These are phyloP conservation scores for Rhaphigaster nebulosa DNA, from an alignment of 2,888 invertebrate genomes.

Conservation along the genomic window DNA sequence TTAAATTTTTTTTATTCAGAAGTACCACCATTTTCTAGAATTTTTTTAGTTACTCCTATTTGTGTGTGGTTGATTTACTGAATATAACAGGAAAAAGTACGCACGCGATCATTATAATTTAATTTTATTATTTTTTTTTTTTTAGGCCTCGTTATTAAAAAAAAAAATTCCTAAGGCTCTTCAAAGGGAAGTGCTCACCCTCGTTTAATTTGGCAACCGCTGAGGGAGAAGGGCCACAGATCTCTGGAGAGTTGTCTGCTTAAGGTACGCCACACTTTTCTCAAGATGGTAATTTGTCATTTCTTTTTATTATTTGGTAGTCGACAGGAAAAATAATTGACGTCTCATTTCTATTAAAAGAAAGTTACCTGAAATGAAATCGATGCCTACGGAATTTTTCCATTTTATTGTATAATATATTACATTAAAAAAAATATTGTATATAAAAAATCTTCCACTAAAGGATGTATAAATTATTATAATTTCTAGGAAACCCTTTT, in stretches of 20 bases:
- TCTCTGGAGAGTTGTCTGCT: not conserved
- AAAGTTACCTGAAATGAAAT: not conserved
- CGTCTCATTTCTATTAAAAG: not conserved
- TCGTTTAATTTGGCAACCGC: not conserved
- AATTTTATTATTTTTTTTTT: not conserved
- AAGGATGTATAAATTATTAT: no score
- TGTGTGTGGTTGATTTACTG: not conserved
- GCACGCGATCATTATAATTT: constrained; percentile 2
- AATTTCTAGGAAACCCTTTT: no score
- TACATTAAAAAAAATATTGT: no score
- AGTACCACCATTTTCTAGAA: no score
- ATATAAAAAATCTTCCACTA: no score
- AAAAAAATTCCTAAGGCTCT: not conserved
- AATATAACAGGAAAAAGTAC: not conserved
- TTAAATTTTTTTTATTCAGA: no score
- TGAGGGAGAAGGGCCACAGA: not conserved
- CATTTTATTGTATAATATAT: no score
- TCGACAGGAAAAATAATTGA: not conserved
- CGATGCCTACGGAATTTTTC: not conserved
- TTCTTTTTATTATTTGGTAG: not conserved
- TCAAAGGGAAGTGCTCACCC: constrained; percentile 22
- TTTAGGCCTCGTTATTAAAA: not conserved
- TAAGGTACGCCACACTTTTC: not conserved
- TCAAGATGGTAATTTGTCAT: not conserved
- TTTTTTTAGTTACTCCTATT: no score